These are phyloP conservation scores for Athalia circularis DNA, from an alignment of 2,888 invertebrate genomes.

Conservation along the genomic window DNA sequence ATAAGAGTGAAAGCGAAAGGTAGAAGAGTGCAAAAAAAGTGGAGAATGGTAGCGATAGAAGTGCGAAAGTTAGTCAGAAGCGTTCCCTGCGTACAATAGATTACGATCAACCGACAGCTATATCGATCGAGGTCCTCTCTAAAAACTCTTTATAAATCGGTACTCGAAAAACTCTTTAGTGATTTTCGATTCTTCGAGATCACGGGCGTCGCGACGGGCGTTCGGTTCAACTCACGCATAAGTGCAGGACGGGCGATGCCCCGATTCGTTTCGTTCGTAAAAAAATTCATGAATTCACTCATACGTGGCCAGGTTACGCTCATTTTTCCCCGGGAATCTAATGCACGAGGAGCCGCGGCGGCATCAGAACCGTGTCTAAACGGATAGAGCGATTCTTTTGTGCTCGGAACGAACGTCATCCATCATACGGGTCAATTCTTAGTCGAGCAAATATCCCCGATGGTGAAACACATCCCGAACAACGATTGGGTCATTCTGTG, in stretches of 20 bases:
- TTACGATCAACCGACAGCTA: slow-evolving; percentile 43
- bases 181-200: slow-evolving; percentile 38
- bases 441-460: slow-evolving; percentile 40
- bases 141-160: slow-evolving; percentile 37
- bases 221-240: slow-evolving; percentile 22
- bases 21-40: neutral
- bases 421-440: slow-evolving; percentile 46
- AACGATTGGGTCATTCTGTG: slow-evolving; percentile 43
- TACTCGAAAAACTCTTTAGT: slow-evolving; percentile 29
- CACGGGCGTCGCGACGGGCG: neutral
- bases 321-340: slow-evolving; percentile 6
- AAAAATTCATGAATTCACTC: slow-evolving; percentile 32
- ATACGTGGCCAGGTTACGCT: neutral
- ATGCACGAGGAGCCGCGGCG: neutral
- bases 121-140: slow-evolving; percentile 28
- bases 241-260: slow-evolving; percentile 6
- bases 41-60: slow-evolving; percentile 12
- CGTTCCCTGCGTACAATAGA: slow-evolving; percentile 40
- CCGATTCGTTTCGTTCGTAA: neutral
- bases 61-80: slow-evolving; percentile 35
- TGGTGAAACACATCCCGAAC: slow-evolving; percentile 47
- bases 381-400: slow-evolving; percentile 30
- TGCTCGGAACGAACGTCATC: slow-evolving; percentile 24
- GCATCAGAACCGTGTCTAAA: slow-evolving; percentile 35
- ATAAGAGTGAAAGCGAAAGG: slow-evolving; percentile 9